Evolutionary conservation across 1,140 invertebrate genomes (phyloP), one percentile per base, ranked within the genome.

Genomic region (Drosophila pandora): DNA sequence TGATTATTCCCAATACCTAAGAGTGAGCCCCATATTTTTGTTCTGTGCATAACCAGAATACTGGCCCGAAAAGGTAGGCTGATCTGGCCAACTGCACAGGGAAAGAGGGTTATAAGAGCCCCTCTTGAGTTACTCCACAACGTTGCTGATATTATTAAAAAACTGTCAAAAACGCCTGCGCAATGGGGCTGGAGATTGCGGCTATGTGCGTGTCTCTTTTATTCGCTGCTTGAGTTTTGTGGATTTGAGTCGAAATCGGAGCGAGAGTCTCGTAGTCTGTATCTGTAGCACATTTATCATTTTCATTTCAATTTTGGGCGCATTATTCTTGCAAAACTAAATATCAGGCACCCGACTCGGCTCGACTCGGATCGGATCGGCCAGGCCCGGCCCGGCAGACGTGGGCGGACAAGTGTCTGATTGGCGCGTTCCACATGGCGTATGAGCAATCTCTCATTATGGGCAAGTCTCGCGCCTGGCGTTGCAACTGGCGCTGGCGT

Each of bases 111-210:
- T n/a, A 12, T 12, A 32, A 2, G 59, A 32, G 45, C 5, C 71
- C 5, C 71, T 47, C 60, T 48, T 49, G 30, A 53, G 62, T 43
- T 50, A 57, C 55, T 59, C 43, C 67, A 50, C 61, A 39, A 49
- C 39, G 32, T n/a, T 54, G 81, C 81, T 85, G 82, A 87, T 87
- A 88, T 87, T 87, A 87, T 87, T 87, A 87, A 87, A 85, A 87
- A 87, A 87, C 82, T 87, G 82, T 87, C 82, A 87, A 87, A 87
- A 87, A 87, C 82, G 83, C 82, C 82, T 87, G 82, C 82, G 82
- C 82, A 87, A 63, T 72, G 75, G 67, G 62, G 57, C 71, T 63
- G 50, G 63, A 67, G 68, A 56, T 61, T 72, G 56, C 78, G 58
- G 67, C 63, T 68, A 64, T 67, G 63, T 71, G 79, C 63, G 53